Base-by-base conservation (phyloP, 2,113 vertebrate species). In the Chaetops frenatus region DNA sequence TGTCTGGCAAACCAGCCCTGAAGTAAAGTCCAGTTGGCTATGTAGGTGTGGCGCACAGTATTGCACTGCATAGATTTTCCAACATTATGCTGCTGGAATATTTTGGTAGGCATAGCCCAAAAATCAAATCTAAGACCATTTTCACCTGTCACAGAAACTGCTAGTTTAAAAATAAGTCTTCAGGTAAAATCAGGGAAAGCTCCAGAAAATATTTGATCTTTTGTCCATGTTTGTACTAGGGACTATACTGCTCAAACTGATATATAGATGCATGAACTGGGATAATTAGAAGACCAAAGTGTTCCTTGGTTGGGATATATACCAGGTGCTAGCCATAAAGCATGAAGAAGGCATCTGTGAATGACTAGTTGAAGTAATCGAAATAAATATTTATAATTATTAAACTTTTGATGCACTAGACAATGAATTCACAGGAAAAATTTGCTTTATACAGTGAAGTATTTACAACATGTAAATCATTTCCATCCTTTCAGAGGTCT, bases 351-450 rank as follows among this genome's bases (percentile, higher is more conserved):
- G 67, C 61, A 58, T 67, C 47, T 94, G 80, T 62, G 57, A 88
- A 50, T 88, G 50, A 66, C 45, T 69, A 54, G 27, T 78, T 74
- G 69, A 90, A 88, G 40, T 77, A 94, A 88, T 80, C 77, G 76
- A 70, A 88, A 93, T 88, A 92, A 77, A 88, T 94, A 88, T 72
- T 96, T 79, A 80, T 79, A 73, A 45, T 25, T 80, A 16, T 88
- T 86, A 76, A 92, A 83, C 53, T 50, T 94, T 22, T 67, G 73
- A 69, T 47, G 61, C 40, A 25, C 10, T 50, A 40, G 28, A 38
- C 17, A 88, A 82, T 77, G 72, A 82, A 92, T 90, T 83, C 4
- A 24, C 27, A 54, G 42, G 79, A 50, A 86, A 36, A 66, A 48
- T 24, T 87, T 50, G 21, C 40, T 69, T 93, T 93, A 47, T 56